Evolutionary conservation across 2,113 vertebrate species (phyloP).

Genomic region (Tragelaphus strepsiceros): DNA sequence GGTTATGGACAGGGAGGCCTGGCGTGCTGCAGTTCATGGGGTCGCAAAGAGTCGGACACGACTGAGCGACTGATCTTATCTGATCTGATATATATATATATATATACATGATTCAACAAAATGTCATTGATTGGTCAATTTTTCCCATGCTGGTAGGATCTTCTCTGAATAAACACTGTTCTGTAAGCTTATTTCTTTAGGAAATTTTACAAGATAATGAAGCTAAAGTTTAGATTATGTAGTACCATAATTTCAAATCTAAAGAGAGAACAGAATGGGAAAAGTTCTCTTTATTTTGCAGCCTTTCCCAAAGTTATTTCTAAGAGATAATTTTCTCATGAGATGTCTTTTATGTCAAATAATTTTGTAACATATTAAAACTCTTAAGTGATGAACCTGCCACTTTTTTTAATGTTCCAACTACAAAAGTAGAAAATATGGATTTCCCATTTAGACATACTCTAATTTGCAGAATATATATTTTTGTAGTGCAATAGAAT

Average conservation of each 20-base stretch:
- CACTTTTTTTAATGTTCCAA: not conserved
- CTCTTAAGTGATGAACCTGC: not conserved
- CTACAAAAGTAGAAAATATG: not conserved
- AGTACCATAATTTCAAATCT: not conserved
- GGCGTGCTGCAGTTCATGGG: no score
- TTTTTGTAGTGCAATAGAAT: not conserved
- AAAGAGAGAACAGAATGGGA: not conserved
- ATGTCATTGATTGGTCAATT: not conserved
- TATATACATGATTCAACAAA: not conserved
- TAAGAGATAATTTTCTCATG: not conserved
- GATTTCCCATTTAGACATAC: not conserved
- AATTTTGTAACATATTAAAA: conserved; percentile 12
- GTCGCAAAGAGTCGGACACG: no score
- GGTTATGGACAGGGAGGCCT: no score
- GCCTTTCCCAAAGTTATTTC: not conserved
- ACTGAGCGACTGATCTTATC: no score
- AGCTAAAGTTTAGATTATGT: not conserved
- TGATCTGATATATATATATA: no score
- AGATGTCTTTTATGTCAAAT: not conserved
- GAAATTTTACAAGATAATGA: not conserved
- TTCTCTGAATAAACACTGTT: not conserved
- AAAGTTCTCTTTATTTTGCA: not conserved
- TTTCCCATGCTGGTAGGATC: not conserved
- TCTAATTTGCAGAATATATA: not conserved
- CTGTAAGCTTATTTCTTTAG: not conserved